Evolutionary conservation across 2,797 vertebrate genomes (phyloP).

Genomic region (Loriculus beryllinus): DNA sequence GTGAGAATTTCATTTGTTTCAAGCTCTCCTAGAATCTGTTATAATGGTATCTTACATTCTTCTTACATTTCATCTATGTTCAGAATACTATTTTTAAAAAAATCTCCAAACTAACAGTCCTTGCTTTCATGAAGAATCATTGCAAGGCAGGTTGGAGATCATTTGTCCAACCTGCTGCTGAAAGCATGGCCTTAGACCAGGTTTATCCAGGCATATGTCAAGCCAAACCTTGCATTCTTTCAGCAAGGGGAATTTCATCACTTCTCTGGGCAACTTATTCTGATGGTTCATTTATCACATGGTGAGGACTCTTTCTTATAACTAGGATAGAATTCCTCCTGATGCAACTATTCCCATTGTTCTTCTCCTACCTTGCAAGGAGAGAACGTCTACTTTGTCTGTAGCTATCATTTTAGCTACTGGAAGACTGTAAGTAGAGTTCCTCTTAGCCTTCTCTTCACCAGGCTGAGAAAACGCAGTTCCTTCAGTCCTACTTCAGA

Average conservation of each 20-base stretch:
- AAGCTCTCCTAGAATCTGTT: not conserved
- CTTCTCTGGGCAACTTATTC: not conserved
- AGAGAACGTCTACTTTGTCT: not conserved
- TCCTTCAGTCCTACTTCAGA: not conserved
- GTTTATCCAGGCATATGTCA: not conserved
- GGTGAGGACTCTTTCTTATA: not conserved
- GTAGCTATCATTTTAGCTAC: not conserved
- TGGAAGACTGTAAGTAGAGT: not conserved
- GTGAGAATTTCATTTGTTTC: not conserved
- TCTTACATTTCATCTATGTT: not conserved
- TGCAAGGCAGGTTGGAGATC: not conserved
- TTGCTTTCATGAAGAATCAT: not conserved
- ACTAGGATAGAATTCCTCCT: not conserved
- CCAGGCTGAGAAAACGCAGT: not conserved
- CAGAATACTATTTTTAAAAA: not conserved
- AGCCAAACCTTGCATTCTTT: not conserved
- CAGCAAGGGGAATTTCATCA: not conserved
- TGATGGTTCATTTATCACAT: not conserved
- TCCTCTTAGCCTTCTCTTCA: not conserved
- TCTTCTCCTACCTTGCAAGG: not conserved
- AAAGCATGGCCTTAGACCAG: not conserved
- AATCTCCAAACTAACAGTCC: not conserved
- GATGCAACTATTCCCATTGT: not conserved
- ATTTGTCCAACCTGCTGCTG: not conserved
- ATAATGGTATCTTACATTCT: not conserved